Evolutionary conservation across 2,888 invertebrate species (phyloP).

Genomic region (Aphodius sticticus): DNA sequence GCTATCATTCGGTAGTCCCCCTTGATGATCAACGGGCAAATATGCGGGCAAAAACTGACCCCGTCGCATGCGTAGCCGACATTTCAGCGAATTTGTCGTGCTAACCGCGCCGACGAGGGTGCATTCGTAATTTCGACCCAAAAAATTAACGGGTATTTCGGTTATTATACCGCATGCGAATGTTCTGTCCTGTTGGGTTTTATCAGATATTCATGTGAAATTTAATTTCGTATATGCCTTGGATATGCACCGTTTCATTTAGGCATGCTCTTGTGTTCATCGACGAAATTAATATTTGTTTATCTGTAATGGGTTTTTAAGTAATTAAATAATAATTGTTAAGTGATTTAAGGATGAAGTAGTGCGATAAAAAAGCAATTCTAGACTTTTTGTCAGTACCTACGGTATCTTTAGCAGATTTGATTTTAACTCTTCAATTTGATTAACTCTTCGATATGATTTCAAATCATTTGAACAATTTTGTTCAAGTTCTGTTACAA

Average conservation of each 20-base stretch:
- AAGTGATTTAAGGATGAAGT: too few relatives aligned
- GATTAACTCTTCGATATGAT: too few relatives aligned
- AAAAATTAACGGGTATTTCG: slow-evolving; percentile 31
- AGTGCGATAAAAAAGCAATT: too few relatives aligned
- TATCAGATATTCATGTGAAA: background rate
- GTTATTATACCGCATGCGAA: slow-evolving; percentile 4
- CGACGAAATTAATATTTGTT: too few relatives aligned
- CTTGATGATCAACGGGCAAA: slow-evolving; percentile 18
- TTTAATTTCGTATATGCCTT: background rate
- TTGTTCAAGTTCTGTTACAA: too few relatives aligned
- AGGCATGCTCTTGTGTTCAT: background rate
- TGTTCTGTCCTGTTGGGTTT: background rate
- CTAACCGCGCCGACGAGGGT: slow-evolving; percentile 43
- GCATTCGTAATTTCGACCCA: slow-evolving; percentile 42
- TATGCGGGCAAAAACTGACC: slow-evolving; percentile 42
- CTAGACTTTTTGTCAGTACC: too few relatives aligned
- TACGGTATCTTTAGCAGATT: too few relatives aligned
- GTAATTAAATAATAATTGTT: too few relatives aligned
- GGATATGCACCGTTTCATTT: background rate
- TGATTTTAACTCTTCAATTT: too few relatives aligned
- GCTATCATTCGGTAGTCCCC: slow-evolving; percentile 14
- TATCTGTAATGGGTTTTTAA: too few relatives aligned
- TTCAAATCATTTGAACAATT: too few relatives aligned
- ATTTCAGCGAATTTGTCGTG: slow-evolving; percentile 47
- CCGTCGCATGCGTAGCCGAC: slow-evolving; percentile 44